Conservation (phyloP, 2,797 vertebrate genomes). For the Peromyscus eremicus region DNA sequence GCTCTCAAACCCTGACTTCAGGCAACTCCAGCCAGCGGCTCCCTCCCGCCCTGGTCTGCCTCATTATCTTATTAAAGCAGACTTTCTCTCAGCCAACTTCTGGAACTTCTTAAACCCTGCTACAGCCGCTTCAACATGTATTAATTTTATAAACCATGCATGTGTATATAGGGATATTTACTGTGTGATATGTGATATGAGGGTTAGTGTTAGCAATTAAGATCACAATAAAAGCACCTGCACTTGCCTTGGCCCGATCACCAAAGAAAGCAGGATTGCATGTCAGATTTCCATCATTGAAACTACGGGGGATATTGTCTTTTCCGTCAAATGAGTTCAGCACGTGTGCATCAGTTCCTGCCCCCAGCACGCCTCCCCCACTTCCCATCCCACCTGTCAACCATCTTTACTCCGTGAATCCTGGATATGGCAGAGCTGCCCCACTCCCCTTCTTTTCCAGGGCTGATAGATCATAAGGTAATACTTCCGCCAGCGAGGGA, state of each 20-base stretch:
- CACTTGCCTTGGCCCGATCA: background rate
- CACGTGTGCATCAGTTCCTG: background rate
- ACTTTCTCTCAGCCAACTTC: background rate
- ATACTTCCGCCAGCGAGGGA: background rate
- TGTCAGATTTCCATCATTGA: background rate
- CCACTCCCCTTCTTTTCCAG: background rate
- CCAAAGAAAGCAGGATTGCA: background rate
- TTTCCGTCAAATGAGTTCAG: background rate
- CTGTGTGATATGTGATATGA: too few relatives aligned
- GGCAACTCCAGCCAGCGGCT: too few relatives aligned
- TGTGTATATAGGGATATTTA: background rate
- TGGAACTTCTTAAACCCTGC: background rate
- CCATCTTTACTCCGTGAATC: background rate
- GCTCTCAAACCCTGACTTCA: background rate
- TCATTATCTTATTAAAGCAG: background rate
- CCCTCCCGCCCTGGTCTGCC: background rate
- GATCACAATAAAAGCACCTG: too few relatives aligned
- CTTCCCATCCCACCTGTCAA: background rate
- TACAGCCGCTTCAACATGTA: background rate
- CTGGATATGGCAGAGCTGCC: background rate
- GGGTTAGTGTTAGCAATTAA: background rate
- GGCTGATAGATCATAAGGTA: background rate
- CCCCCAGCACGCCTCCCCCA: background rate
- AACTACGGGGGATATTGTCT: background rate
- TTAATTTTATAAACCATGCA: background rate